Percentiles rank a stretch among this genome's conserved stretches.
phyloP scores from a whole-genome alignment of 2,113 vertebrate genomes.

The Chelonoidis abingdonii region DNA sequence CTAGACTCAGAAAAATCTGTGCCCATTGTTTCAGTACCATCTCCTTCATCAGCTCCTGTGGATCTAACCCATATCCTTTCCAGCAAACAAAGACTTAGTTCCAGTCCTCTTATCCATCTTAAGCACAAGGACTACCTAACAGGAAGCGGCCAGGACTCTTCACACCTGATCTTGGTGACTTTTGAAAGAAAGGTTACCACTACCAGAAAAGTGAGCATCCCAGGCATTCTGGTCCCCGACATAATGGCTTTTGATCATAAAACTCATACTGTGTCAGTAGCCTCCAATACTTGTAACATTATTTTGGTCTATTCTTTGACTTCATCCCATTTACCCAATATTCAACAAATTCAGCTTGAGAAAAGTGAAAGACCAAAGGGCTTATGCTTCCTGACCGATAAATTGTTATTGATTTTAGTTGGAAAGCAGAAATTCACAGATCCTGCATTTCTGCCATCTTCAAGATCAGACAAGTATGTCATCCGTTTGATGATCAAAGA shows the following conservation, averaged over 20 bases:
- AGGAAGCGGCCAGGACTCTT: constrained; percentile 90
- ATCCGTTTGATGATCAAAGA: constrained; percentile 86
- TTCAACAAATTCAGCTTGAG: constrained; percentile 92
- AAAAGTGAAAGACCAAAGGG: constrained; percentile 93
- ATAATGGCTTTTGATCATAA: constrained; percentile 88
- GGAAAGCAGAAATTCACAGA: constrained; percentile 90
- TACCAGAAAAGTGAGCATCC: constrained; percentile 90
- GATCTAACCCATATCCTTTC: constrained; percentile 90
- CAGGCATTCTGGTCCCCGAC: constrained; percentile 95
- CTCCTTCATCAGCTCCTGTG: constrained; percentile 75
- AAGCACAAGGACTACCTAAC: constrained; percentile 86
- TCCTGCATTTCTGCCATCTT: constrained; percentile 90
- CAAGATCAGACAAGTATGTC: constrained; percentile 90
- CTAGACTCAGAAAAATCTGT: constrained; percentile 78
- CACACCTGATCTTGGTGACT: constrained; percentile 91
- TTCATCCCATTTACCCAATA: constrained; percentile 85
- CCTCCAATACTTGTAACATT: constrained; percentile 90
- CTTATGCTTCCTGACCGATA: constrained; percentile 90
- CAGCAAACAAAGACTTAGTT: constrained; percentile 81
- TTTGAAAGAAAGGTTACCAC: constrained; percentile 89
- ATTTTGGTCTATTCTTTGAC: constrained; percentile 91
- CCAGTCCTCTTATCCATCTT: constrained; percentile 86
- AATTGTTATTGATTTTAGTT: constrained; percentile 89
- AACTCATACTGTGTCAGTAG: constrained; percentile 87
- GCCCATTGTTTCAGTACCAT: constrained; percentile 55